A percentile compares a stretch with the other conserved stretches of the same genome.
phyloP scores from a whole-genome alignment of 2,888 invertebrate genomes.

The Leucophenga montana region DNA sequence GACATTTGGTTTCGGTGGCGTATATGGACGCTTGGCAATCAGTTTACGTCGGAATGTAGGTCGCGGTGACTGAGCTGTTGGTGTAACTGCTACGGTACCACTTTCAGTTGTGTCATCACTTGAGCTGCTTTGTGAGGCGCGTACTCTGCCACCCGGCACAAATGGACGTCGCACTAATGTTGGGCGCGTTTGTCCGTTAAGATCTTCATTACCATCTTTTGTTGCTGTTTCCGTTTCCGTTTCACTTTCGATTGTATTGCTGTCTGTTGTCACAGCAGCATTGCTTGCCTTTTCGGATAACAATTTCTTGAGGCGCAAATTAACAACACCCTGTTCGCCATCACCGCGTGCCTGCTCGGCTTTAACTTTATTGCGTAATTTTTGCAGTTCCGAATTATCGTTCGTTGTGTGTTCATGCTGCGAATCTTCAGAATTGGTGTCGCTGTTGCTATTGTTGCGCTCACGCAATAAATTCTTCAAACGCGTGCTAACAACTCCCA shows the following conservation, averaged over 20 bases:
- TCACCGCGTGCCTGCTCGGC: conserved; percentile 49
- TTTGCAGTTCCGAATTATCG: conserved; percentile 47
- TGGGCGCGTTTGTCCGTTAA: conserved; percentile 16
- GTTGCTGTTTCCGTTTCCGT: conserved; percentile 19
- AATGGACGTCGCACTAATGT: conserved; percentile 32
- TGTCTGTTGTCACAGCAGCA: not conserved
- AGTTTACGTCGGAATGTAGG: conserved; percentile 61
- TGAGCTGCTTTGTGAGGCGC: not conserved
- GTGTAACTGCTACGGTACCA: not conserved
- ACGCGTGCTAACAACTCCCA: conserved; percentile 42
- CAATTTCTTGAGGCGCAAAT: conserved; percentile 57
- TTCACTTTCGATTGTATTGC: conserved; percentile 14
- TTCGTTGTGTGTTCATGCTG: conserved; percentile 13
- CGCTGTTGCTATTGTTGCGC: conserved; percentile 15
- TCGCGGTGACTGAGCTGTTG: conserved; percentile 32
- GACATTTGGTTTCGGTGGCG: conserved; percentile 44
- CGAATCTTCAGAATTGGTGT: not conserved
- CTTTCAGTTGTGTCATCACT: conserved; percentile 22
- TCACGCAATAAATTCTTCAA: conserved; percentile 45
- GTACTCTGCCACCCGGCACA: conserved; percentile 23
- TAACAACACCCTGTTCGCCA: conserved; percentile 53
- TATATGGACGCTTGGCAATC: conserved; percentile 62
- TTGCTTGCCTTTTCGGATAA: conserved; percentile 45
- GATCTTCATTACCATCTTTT: conserved; percentile 26
- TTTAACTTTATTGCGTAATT: conserved; percentile 56